These are phyloP conservation scores for Trichopoda pennipes DNA, from an alignment of 2,888 invertebrate genomes.

Conservation along the genomic window DNA sequence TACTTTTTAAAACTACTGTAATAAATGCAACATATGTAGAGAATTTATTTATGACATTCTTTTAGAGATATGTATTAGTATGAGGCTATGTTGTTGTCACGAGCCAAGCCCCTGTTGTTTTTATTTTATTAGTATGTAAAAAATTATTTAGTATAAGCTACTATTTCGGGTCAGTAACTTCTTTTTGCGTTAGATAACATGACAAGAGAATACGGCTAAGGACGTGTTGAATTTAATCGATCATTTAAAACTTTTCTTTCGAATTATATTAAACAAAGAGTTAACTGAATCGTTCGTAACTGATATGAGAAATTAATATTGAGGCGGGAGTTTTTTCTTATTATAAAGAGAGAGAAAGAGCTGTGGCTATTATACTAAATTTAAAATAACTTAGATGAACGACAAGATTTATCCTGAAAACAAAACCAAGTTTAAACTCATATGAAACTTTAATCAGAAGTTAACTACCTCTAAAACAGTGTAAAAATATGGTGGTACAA, in stretches of 20 bases:
- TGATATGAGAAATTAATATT: not conserved
- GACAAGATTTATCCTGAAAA: too few species aligned
- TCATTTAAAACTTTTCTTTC: slow-evolving; percentile 18
- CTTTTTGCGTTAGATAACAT: slow-evolving; percentile 28
- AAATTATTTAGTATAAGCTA: slow-evolving; percentile 71
- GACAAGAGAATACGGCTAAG: slow-evolving; percentile 50
- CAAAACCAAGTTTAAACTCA: too few species aligned
- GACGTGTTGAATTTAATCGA: slow-evolving; percentile 30
- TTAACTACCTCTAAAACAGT: too few species aligned
- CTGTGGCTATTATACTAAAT: too few species aligned
- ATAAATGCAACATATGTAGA: too few species aligned
- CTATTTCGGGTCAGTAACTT: slow-evolving; percentile 54
- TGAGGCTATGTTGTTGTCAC: not conserved
- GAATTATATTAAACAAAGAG: not conserved
- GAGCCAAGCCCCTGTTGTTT: slow-evolving; percentile 57
- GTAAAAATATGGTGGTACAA: too few species aligned
- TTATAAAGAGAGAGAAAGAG: too few species aligned
- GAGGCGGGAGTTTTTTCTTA: not conserved
- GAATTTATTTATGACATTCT: not conserved
- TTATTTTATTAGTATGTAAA: slow-evolving; percentile 65
- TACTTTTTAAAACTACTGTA: too few species aligned
- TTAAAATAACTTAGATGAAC: too few species aligned
- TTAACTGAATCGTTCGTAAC: not conserved
- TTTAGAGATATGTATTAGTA: not conserved
- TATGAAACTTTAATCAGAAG: too few species aligned